Evolutionary conservation across 2,797 vertebrate species (phyloP).

Genomic region (Lutjanus campechanus): DNA sequence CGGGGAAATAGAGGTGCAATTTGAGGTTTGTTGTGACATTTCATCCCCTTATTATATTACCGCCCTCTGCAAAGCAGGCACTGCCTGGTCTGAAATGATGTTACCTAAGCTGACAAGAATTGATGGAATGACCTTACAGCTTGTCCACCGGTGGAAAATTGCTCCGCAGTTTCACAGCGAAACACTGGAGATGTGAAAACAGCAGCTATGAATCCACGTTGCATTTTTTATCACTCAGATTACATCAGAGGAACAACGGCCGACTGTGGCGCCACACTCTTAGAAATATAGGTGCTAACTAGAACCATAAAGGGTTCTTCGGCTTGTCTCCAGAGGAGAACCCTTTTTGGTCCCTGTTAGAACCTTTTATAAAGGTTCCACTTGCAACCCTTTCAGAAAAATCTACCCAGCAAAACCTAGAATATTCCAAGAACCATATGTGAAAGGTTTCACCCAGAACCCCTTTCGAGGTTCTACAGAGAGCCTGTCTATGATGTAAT

Average conservation of each 20-base stretch:
- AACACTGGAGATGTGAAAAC: slow-evolving; percentile 43
- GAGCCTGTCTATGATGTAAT: no score
- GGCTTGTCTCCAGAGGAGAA: no score
- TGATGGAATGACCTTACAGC: slow-evolving; percentile 79
- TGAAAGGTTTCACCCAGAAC: not conserved
- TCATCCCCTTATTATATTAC: slow-evolving; percentile 76
- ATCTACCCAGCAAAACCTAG: no score
- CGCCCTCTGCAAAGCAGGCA: slow-evolving; percentile 59
- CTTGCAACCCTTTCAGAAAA: no score
- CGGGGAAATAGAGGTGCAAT: slow-evolving; percentile 26
- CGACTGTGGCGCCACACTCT: not conserved
- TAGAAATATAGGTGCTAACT: no score
- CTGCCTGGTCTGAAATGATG: slow-evolving; percentile 65
- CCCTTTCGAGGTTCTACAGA: no score
- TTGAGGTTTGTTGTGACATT: slow-evolving; percentile 74
- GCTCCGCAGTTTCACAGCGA: slow-evolving; percentile 39
- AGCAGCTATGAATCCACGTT: slow-evolving; percentile 10
- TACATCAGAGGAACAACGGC: slow-evolving; percentile 35
- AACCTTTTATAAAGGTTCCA: no score
- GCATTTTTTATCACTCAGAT: slow-evolving; percentile 47
- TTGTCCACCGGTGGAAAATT: slow-evolving; percentile 57
- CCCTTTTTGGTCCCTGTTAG: no score
- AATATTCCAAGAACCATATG: no score
- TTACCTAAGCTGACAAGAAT: slow-evolving; percentile 78
- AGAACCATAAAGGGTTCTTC: no score